A percentile compares a stretch with the other conserved stretches of the same genome.
Evolutionary conservation across 2,113 vertebrate species (phyloP).

Genomic region (Megaceryle torquata): DNA sequence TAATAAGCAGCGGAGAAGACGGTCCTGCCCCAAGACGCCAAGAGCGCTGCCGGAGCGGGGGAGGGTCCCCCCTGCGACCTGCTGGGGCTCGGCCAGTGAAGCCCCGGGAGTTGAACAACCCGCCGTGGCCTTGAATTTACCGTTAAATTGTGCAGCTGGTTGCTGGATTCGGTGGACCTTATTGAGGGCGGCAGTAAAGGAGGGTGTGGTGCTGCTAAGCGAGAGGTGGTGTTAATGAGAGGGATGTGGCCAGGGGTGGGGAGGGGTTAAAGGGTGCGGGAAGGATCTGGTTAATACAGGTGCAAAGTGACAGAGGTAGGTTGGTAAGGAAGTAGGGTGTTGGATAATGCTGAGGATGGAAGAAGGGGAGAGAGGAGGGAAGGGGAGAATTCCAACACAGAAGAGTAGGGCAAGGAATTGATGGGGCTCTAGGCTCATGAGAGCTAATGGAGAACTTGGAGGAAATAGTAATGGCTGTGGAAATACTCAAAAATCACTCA

Average conservation of each 20-base stretch:
- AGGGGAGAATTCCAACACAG: neutral
- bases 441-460: fast-evolving
- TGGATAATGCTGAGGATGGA: neutral
- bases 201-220: neutral
- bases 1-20: fast-evolving
- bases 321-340: neutral
- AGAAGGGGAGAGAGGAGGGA: neutral
- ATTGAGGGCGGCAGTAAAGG: fast-evolving
- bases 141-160: fast-evolving
- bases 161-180: neutral
- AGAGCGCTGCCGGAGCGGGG: fast-evolving
- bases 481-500: neutral
- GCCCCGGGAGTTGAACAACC: neutral
- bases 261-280: neutral
- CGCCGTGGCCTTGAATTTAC: fast-evolving
- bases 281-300: fast-evolving
- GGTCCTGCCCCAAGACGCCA: neutral
- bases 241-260: neutral
- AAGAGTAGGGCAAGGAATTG: neutral
- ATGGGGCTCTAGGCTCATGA: fast-evolving
- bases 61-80: fast-evolving
- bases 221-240: neutral
- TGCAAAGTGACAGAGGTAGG: fast-evolving
- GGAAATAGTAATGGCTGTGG: neutral
- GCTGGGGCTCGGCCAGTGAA: neutral